Evolutionary conservation across 2,888 invertebrate genomes (phyloP), one percentile per base, ranked within the genome.

Genomic region (Cryptophagus acutangulus): DNA sequence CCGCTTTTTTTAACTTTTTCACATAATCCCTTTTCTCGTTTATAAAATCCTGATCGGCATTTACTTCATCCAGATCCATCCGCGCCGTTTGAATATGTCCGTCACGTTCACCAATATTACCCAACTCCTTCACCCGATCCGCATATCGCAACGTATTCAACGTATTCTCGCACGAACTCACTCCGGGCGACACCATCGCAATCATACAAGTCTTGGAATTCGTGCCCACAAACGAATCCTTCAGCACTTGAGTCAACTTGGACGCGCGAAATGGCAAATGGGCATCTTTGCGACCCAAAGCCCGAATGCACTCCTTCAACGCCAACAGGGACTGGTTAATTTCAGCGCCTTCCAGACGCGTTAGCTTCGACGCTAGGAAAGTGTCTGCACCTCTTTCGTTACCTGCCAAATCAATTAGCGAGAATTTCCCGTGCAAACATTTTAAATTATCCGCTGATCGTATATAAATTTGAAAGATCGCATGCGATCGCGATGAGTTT

Each of bases 201-300:
- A 99, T 96, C 97, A 99, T 99, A 71, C 97, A 99, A 12, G 96
- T 97, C 69, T 87, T 84, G 25, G 94, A 92, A 71, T 97, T 96
- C 69, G 93, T 91, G 4, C 96, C 96, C 61, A 97, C 94, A 72
- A 99, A 99, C 29, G 93, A 93, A 74, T 99, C 97, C 55, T 95
- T 79, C 52, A 99, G 73, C 2, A 58, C 96, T 67, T 88, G 84
- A 26, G 96, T 97, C 34, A 99, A 75, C 72, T 97, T 97, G 55
- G 94, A 94, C 40, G 93, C 95, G 58, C 99, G 79, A 77, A 99
- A 99, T 14, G 99, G 97, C 55, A 97, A 74, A 73, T 99, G 96
- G 46, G 90, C 87, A 46, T 93, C 93, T 73, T 93, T 94, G 69
- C 90, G 84, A 36, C 95, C 96, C 51, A 95, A 74, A 25, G 93